Evolutionary conservation across 1,140 invertebrate species (phyloP).

Genomic region (Nymphalis io): DNA sequence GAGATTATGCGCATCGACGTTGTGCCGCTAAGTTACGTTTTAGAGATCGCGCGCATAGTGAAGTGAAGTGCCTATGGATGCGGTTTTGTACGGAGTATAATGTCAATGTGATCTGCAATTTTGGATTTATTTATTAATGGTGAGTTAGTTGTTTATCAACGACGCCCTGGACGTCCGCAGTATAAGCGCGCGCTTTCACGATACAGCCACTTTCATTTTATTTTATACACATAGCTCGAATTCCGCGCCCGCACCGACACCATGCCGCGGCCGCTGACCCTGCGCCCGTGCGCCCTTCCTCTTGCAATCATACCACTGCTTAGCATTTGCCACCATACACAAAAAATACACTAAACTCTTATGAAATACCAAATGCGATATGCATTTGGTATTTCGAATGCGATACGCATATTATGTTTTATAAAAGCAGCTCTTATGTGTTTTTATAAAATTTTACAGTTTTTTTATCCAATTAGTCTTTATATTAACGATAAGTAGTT

Average conservation of each 20-base stretch:
- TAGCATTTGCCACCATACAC: slow-evolving; percentile 31
- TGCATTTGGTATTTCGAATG: slow-evolving; percentile 18
- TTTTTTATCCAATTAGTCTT: too few species aligned
- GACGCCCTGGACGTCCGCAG: slow-evolving; percentile 47
- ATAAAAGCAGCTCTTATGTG: slow-evolving; percentile 1
- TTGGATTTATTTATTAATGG: slow-evolving; percentile 78
- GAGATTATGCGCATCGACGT: slow-evolving; percentile 55
- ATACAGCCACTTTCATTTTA: slow-evolving; percentile 78
- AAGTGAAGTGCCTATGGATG: slow-evolving; percentile 77
- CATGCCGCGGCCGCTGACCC: slow-evolving; percentile 76
- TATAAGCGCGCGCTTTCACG: slow-evolving; percentile 78
- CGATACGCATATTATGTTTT: slow-evolving; percentile 17
- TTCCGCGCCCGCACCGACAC: slow-evolving; percentile 72
- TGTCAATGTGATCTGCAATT: slow-evolving; percentile 54
- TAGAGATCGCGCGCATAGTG: slow-evolving; percentile 62
- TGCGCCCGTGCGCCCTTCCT: slow-evolving; percentile 71
- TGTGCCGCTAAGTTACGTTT: slow-evolving; percentile 40
- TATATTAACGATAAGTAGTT: too few species aligned
- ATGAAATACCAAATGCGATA: slow-evolving; percentile 16
- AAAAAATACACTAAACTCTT: slow-evolving; percentile 18
- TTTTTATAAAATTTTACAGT: not conserved
- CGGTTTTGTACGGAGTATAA: slow-evolving; percentile 64
- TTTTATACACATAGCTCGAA: slow-evolving; percentile 73
- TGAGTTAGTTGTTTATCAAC: slow-evolving; percentile 57
- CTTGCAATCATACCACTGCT: slow-evolving; percentile 51